A percentile compares a stretch with the other conserved stretches of the same genome.
Evolutionary conservation across 2,888 invertebrate genomes (phyloP).

Genomic region (Drosophila percnosoma): DNA sequence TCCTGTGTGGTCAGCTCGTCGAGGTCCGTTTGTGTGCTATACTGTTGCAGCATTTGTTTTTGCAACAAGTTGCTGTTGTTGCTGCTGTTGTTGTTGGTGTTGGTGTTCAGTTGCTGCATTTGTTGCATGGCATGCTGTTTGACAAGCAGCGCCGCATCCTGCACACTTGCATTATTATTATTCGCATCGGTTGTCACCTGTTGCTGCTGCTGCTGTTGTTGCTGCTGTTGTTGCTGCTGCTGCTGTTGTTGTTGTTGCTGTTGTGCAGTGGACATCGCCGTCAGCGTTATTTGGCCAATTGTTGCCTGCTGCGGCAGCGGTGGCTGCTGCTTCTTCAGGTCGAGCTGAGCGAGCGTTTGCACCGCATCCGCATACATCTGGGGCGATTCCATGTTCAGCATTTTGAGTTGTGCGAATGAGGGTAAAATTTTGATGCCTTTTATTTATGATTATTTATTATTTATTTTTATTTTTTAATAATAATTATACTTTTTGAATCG

Average conservation of each 20-base stretch:
- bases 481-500: background rate
- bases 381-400: conserved; percentile 85
- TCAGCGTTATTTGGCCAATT: conserved; percentile 83
- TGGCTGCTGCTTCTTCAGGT: conserved; percentile 84
- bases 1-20: conserved; percentile 96
- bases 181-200: conserved; percentile 70
- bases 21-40: conserved; percentile 92
- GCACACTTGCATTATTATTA: conserved; percentile 66
- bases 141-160: conserved; percentile 81
- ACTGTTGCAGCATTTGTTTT: conserved; percentile 88
- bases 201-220: conserved; percentile 58
- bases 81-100: conserved; percentile 81
- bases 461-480: background rate
- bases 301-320: conserved; percentile 83
- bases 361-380: conserved; percentile 85
- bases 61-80: conserved; percentile 86
- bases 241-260: conserved; percentile 69
- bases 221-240: conserved; percentile 68
- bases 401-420: conserved; percentile 82
- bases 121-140: conserved; percentile 85
- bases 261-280: conserved; percentile 83
- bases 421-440: conserved; percentile 82
- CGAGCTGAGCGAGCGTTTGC: conserved; percentile 85
- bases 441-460: conserved; percentile 8
- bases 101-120: conserved; percentile 84